Evolutionary conservation across 1,140 invertebrate genomes (phyloP), one percentile per base, ranked within the genome.

Genomic region (Pseudomyrmex cubaensis): DNA sequence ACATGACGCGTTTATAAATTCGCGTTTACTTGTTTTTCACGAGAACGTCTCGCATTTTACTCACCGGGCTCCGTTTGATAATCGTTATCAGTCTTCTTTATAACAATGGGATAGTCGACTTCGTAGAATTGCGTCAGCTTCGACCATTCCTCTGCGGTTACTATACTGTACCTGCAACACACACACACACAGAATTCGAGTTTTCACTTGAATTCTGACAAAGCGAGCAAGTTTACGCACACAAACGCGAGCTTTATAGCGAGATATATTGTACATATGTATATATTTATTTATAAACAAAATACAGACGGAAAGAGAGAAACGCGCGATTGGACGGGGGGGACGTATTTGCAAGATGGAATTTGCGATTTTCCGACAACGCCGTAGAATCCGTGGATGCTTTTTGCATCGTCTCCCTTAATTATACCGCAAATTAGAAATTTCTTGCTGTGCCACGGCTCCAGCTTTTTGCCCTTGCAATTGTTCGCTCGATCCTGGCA

Each of bases 401-500:
- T 93, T 93, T 93, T 93, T 93, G 92, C 83, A 75, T 70, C 85
- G 86, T 83, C 90, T 88, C 90, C 92, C 92, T 93, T 93, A 93
- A 93, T 93, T 93, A 93, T 93, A 92, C 92, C 92, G 91, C 92
- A 93, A 93, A 93, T 93, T 93, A 93, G 92, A 93, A 93, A 93
- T 93, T 93, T 93, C 92, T 93, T 93, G 91, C 87, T 82, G 85
- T 75, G 82, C 83, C 85, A 76, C 84, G 83, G 89, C 91, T 91
- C 89, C 91, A 89, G 89, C 91, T 92, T 92, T 92, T 92, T 92
- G 91, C 88, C 87, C 78, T 80, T 83, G 90, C 91, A 89, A 92
- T 90, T 90, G 89, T 92, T 91, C 90, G 82, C 84, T 85, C 85
- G 87, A 89, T 89, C 88, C 87, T 89, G 87, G 88, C 88, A 67